phyloP scores from a whole-genome alignment of 2,797 vertebrate species.

The Phataginus tetradactyla region DNA sequence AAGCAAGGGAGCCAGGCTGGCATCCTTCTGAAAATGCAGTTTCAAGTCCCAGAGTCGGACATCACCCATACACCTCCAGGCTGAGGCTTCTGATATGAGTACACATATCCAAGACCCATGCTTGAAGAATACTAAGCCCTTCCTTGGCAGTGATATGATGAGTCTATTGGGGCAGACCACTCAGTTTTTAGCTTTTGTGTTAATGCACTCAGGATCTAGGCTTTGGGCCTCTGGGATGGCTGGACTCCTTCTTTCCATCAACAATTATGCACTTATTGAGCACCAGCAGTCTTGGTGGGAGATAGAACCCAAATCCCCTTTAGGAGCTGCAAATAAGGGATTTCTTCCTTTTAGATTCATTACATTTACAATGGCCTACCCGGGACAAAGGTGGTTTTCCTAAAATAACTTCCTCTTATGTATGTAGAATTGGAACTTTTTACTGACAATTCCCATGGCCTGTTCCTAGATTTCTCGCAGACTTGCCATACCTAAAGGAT shows the following conservation, averaged over 20 bases:
- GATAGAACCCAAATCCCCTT: not conserved
- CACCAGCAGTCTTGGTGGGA: not conserved
- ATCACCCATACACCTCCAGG: not conserved
- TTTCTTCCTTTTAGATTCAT: conserved; percentile 28
- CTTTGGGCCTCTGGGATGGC: not conserved
- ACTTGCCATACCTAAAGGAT: conserved; percentile 16
- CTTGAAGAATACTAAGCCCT: not conserved
- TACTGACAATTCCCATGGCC: not conserved
- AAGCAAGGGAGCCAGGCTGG: not conserved
- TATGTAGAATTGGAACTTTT: conserved; percentile 22
- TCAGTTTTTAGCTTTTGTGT: not conserved
- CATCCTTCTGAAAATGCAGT: not conserved
- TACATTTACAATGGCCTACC: not conserved
- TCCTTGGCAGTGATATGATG: not conserved
- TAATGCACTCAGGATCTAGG: conserved; percentile 2
- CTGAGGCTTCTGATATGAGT: not conserved
- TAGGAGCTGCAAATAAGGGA: not conserved
- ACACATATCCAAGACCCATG: not conserved
- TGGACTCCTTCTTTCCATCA: not conserved
- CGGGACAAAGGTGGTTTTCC: not conserved
- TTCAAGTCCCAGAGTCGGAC: not conserved
- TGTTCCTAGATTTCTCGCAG: not conserved
- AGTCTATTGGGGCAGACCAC: not conserved
- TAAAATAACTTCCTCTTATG: conserved; percentile 40
- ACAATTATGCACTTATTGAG: not conserved